phyloP scores from a whole-genome alignment of 2,797 vertebrate genomes.

The Siniperca undulata region DNA sequence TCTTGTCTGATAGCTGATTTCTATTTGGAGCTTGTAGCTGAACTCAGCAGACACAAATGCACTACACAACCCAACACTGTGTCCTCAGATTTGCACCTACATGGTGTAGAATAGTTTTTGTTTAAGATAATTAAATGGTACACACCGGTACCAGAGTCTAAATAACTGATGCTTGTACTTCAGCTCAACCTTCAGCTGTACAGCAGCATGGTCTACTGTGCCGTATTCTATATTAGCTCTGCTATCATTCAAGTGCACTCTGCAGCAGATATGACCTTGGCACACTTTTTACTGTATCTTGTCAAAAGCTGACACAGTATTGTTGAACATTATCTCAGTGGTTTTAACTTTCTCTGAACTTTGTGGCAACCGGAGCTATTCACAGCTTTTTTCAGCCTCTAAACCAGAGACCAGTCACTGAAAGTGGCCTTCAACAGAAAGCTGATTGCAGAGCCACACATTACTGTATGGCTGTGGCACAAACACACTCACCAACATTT shows the following conservation, averaged over 20 bases:
- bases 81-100: background rate
- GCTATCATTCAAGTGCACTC: constrained; percentile 33
- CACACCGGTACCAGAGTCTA: background rate
- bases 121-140: constrained; percentile 3
- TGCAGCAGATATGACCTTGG: constrained; percentile 62
- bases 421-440: constrained; percentile 6
- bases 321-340: constrained; percentile 41
- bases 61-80: background rate
- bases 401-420: background rate
- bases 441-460: background rate
- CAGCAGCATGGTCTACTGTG: background rate
- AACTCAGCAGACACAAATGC: constrained; percentile 12
- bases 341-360: constrained; percentile 44
- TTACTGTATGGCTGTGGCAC: background rate
- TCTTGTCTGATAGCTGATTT: constrained; percentile 7
- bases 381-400: background rate
- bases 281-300: constrained; percentile 52
- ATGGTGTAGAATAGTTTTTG: background rate
- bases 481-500: background rate
- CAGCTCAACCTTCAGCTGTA: constrained; percentile 15
- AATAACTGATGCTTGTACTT: background rate
- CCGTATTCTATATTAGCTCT: constrained; percentile 9
- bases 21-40: background rate
- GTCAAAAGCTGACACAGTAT: constrained; percentile 52
- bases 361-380: background rate